phyloP scores from a whole-genome alignment of 1,140 invertebrate species.

The Ditylenchus dipsaci region DNA sequence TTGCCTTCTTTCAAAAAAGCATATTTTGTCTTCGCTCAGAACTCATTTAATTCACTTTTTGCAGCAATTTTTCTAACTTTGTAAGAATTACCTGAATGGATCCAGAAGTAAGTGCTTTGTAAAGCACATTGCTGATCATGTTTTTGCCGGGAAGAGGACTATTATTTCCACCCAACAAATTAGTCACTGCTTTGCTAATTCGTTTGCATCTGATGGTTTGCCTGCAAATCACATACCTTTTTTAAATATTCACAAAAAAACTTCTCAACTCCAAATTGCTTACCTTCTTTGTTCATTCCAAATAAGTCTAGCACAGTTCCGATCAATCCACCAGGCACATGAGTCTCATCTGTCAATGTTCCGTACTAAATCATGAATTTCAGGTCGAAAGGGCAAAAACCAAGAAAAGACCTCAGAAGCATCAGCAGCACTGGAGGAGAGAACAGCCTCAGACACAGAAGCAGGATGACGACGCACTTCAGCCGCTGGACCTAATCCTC shows the following conservation, averaged over 20 bases:
- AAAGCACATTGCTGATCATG: conserved; percentile 54
- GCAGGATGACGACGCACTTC: conserved; percentile 33
- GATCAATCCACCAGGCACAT: conserved; percentile 53
- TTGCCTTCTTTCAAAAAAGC: too few species aligned
- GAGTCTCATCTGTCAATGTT: conserved; percentile 48
- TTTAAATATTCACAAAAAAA: too few species aligned
- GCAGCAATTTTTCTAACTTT: too few species aligned
- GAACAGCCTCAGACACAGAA: conserved; percentile 50
- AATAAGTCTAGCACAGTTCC: conserved; percentile 56
- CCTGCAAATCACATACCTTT: neutral
- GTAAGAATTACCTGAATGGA: conserved; percentile 46
- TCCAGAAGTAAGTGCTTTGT: conserved; percentile 56
- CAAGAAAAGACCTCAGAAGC: conserved; percentile 35
- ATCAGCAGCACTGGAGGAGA: conserved; percentile 33
- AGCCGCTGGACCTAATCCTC: conserved; percentile 52
- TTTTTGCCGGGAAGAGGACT: conserved; percentile 52
- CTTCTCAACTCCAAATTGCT: too few species aligned
- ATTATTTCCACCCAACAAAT: conserved; percentile 51
- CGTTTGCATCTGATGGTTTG: conserved; percentile 36
- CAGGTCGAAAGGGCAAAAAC: neutral
- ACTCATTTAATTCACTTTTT: too few species aligned
- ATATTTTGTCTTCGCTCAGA: too few species aligned
- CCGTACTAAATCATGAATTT: conserved; percentile 45
- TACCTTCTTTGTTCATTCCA: conserved; percentile 43
- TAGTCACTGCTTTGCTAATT: conserved; percentile 48